These are phyloP conservation scores for Sipha maydis DNA, from an alignment of 2,888 invertebrate genomes.

Conservation along the genomic window DNA sequence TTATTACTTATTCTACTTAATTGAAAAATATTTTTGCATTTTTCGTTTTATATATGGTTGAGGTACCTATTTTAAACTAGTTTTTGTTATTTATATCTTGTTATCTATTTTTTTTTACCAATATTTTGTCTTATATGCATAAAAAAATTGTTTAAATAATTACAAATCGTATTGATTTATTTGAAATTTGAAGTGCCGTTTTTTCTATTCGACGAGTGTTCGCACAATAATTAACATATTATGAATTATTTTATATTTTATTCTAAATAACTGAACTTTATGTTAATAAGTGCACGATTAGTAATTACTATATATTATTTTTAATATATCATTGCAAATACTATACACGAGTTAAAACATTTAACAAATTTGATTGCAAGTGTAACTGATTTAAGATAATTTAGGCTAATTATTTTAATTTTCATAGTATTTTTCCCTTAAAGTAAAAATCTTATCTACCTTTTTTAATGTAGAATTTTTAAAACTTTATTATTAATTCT, in stretches of 20 bases:
- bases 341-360: not conserved
- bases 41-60: too few species aligned
- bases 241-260: too few species aligned
- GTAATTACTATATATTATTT: not conserved
- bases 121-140: not conserved
- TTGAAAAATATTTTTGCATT: too few species aligned
- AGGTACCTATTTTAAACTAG: not conserved
- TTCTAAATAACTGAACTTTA: not conserved
- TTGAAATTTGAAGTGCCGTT: not conserved
- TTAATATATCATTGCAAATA: not conserved
- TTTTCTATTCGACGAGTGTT: not conserved
- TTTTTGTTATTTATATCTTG: not conserved
- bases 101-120: not conserved
- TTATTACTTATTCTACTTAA: too few species aligned
- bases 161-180: not conserved
- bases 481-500: not conserved
- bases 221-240: too few species aligned
- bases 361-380: not conserved
- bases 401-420: not conserved
- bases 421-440: conserved; percentile 5
- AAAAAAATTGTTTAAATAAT: not conserved
- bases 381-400: not conserved
- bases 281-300: not conserved
- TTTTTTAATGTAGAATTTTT: not conserved
- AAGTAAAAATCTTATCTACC: not conserved